A percentile compares a stretch with the other conserved stretches of the same genome.
phyloP scores from a whole-genome alignment of 2,797 vertebrate species.

The Artibeus jamaicensis region DNA sequence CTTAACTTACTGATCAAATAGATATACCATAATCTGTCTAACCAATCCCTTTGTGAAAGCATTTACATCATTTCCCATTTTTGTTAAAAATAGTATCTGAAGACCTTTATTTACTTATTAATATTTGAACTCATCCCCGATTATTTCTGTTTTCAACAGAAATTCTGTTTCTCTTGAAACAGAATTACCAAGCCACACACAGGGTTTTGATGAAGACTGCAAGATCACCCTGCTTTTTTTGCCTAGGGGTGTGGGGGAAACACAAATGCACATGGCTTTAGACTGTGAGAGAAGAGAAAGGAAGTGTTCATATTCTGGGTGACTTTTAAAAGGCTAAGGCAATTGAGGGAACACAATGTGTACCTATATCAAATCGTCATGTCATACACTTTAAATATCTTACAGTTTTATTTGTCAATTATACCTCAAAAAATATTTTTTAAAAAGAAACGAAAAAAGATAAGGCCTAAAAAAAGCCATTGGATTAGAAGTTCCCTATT shows the following conservation, averaged over 20 bases:
- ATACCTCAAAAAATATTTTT: neutral
- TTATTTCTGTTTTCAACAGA: neutral
- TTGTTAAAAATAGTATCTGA: neutral
- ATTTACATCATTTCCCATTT: neutral
- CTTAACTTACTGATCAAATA: neutral
- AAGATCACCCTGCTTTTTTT: neutral
- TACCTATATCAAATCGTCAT: neutral
- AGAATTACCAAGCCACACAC: neutral
- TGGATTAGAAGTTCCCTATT: neutral
- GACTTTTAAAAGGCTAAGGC: neutral
- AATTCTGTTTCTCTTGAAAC: neutral
- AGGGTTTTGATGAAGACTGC: neutral
- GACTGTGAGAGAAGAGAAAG: neutral
- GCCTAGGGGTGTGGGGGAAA: neutral
- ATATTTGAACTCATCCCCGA: neutral
- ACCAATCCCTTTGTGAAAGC: constrained; percentile 2
- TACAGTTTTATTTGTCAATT: neutral
- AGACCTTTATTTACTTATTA: neutral
- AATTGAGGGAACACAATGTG: neutral
- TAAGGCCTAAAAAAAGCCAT: neutral
- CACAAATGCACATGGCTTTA: neutral
- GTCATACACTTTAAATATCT: neutral
- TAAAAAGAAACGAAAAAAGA: neutral
- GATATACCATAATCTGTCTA: neutral
- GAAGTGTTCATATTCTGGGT: neutral